phyloP scores from a whole-genome alignment of 1,140 invertebrate genomes.

The Armadillidium nasatum region DNA sequence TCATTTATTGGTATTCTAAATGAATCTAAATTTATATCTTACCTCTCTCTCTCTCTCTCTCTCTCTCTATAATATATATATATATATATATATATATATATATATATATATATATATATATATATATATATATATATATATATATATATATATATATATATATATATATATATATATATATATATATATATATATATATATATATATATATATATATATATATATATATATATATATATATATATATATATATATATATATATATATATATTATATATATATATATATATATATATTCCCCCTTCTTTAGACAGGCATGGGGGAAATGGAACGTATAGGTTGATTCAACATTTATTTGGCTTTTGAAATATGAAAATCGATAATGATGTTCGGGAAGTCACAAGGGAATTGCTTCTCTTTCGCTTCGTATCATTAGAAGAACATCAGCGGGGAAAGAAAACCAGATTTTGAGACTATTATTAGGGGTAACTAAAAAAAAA shows the following conservation, averaged over 20 bases:
- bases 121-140: not conserved
- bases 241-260: not conserved
- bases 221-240: not conserved
- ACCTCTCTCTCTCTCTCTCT: too few relatives aligned
- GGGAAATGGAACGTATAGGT: not conserved
- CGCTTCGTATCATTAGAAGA: not conserved
- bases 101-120: too few relatives aligned
- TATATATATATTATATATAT: not conserved
- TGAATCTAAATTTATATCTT: too few relatives aligned
- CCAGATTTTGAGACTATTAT: conserved; percentile 4
- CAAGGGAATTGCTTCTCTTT: not conserved
- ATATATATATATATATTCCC: not conserved
- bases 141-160: not conserved
- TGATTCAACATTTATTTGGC: not conserved
- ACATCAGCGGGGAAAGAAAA: not conserved
- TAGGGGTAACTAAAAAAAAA: not conserved
- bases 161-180: not conserved
- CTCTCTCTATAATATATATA: not conserved
- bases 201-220: not conserved
- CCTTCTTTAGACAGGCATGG: not conserved
- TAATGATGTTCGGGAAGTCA: not conserved
- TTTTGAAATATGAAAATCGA: conserved; percentile 5
- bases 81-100: not conserved
- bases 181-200: not conserved
- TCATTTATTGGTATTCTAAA: too few relatives aligned